These are phyloP conservation scores for Chelidonichthys spinosus DNA, from an alignment of 2,797 vertebrate genomes.

Conservation along the genomic window DNA sequence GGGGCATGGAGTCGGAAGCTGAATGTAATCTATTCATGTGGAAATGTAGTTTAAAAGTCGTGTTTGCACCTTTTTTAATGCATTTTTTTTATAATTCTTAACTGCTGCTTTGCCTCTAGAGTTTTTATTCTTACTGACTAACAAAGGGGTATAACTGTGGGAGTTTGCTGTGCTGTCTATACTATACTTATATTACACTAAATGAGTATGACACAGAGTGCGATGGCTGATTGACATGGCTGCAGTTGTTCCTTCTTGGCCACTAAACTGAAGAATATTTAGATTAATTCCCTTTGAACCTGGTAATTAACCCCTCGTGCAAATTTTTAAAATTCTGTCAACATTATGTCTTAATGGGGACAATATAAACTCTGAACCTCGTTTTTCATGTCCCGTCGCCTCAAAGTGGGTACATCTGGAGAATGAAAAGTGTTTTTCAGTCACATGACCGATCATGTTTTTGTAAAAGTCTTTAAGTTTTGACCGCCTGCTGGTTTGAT, in stretches of 20 bases:
- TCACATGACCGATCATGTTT: constrained; percentile 14
- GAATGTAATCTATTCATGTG: constrained; percentile 43
- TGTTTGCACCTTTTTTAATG: constrained; percentile 49
- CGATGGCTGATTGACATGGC: constrained; percentile 2
- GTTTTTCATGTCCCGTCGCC: constrained; percentile 9
- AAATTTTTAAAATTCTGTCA: background rate
- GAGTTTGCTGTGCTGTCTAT: constrained; percentile 45
- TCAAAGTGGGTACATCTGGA: background rate
- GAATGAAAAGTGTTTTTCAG: background rate
- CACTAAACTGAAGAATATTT: constrained; percentile 4
- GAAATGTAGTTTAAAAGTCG: constrained; percentile 32
- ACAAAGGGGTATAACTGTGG: constrained; percentile 47
- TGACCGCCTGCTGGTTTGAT: constrained; percentile 22
- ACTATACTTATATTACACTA: constrained; percentile 10
- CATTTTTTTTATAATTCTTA: constrained; percentile 14
- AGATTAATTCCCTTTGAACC: background rate
- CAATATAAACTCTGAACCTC: constrained; percentile 2
- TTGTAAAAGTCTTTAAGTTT: background rate
- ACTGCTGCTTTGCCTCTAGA: constrained; percentile 13
- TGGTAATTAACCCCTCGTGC: background rate
- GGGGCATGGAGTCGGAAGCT: constrained; percentile 16
- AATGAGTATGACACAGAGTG: background rate
- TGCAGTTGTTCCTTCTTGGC: background rate
- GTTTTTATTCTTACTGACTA: constrained; percentile 31
- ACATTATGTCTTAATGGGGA: constrained; percentile 43